These are phyloP conservation scores for Mus spretus DNA, from an alignment of 2,797 vertebrate species.

Conservation along the genomic window DNA sequence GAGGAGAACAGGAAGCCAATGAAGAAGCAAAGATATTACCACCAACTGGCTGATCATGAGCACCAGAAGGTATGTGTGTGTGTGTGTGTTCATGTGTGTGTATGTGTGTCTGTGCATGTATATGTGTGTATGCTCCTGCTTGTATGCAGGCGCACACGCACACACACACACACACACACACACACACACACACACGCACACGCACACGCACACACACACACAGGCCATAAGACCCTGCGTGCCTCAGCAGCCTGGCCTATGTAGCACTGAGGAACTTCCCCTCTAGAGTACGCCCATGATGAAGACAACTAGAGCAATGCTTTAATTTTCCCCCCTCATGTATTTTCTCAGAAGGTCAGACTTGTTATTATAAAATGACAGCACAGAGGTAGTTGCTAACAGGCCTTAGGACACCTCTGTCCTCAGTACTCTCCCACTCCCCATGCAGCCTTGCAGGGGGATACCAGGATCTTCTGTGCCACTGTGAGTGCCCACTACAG, in stretches of 20 bases:
- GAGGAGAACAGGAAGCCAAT: neutral
- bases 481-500: neutral
- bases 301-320: neutral
- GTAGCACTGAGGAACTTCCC: too few species aligned
- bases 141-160: too few species aligned
- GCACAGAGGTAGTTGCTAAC: too few species aligned
- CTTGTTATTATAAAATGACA: neutral
- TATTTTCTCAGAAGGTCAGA: slow-evolving; percentile 41
- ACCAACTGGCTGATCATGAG: neutral
- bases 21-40: neutral
- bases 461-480: neutral
- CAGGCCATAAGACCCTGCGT: neutral
- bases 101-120: neutral
- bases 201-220: too few species aligned
- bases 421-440: neutral
- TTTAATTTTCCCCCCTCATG: neutral
- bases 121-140: neutral
- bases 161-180: too few species aligned
- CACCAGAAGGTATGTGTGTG: neutral
- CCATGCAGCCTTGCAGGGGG: too few species aligned
- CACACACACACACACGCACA: too few species aligned
- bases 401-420: accelerated
- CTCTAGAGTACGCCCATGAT: neutral
- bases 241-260: neutral
- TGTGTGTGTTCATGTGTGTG: too few species aligned